phyloP scores from a whole-genome alignment of 2,113 vertebrate genomes.

The Parus major region DNA sequence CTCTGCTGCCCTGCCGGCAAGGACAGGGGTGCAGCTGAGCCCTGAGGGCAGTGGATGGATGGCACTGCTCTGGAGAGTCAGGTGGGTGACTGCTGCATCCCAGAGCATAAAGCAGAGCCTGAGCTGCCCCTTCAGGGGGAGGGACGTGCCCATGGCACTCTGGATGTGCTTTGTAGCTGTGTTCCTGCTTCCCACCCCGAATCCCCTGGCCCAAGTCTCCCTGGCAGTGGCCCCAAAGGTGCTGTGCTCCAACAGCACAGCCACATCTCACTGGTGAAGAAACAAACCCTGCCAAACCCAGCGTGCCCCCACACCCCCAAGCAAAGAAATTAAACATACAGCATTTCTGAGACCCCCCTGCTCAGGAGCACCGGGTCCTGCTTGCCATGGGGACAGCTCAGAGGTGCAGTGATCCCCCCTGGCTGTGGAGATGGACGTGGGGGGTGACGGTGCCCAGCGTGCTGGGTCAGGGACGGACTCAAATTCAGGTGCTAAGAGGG shows the following conservation, averaged over 20 bases:
- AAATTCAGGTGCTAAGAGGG: background rate
- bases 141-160: background rate
- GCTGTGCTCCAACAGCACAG: background rate
- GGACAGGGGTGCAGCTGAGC: background rate
- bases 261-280: background rate
- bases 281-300: background rate
- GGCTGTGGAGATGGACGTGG: background rate
- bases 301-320: background rate
- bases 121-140: background rate
- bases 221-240: background rate
- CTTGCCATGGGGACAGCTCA: background rate
- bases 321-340: background rate
- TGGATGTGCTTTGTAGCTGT: background rate
- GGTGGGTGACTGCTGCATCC: background rate
- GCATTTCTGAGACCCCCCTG: fast-evolving
- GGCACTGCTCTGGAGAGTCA: background rate
- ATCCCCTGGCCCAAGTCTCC: background rate
- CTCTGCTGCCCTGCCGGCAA: background rate
- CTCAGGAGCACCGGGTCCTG: background rate
- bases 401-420: background rate
- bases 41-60: too few species aligned
- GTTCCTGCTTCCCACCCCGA: background rate
- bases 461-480: background rate
- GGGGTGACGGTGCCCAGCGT: background rate
- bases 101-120: background rate